Base-by-base conservation (phyloP, 2,888 invertebrate genomes). In the Aleiodes alternator region DNA sequence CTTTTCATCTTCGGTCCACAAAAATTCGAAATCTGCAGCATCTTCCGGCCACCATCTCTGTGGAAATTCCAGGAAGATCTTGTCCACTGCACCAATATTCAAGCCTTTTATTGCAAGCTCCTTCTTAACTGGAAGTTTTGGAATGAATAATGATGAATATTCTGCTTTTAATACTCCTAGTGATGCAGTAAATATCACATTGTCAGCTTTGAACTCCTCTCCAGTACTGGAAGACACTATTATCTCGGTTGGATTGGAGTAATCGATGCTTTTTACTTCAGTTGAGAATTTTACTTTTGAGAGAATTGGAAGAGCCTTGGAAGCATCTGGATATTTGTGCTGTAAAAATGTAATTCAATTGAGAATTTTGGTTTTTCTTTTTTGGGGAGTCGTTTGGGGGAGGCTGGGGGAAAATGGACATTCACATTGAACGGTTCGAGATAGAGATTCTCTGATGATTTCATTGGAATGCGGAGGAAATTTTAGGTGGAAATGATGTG, bases 11-110 rank as follows among this genome's bases (percentile, higher is more conserved):
- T 91, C 90, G 0, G 89, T 88, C 93, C 94, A 94, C 3, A 94
- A 83, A 1, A 94, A 87, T 38, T 90, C 89, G 81, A 94, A 91
- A 59, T 91, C 91, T 11, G 90, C 88, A 1, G 90, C 78, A 66
- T 88, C 85, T 61, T 88, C 83, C 38, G 90, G 91, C 94, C 95
- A 95, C 93, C 95, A 95, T 0, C 91, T 90, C 53, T 90, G 86
- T 1, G 92, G 91, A 85, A 94, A 95, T 84, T 93, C 92, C 2
- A 95, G 89, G 86, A 93, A 94, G 77, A 95, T 92, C 90, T 95
- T 95, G 84, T 94, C 92, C 1, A 94, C 91, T 11, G 92, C 90
- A 31, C 94, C 94, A 80, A 94, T 91, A 43, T 92, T 92, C n/a
- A 95, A 87, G 73, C 91, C 92, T 84, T 92, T 88, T 80, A 94